Conservation (phyloP, 2,113 vertebrate genomes). For the Forbesichthys papilliferus region DNA sequence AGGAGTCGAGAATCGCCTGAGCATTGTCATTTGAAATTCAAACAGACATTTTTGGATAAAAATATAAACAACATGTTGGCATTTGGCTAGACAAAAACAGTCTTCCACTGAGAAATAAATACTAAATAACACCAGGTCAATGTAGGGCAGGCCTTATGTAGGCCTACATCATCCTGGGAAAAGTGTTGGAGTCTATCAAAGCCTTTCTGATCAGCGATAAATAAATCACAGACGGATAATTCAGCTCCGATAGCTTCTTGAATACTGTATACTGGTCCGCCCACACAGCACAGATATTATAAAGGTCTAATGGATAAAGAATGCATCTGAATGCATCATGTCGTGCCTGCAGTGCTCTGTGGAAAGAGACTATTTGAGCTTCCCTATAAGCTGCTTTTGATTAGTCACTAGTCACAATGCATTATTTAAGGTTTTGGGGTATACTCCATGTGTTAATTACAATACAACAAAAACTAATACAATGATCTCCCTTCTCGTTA, state of each 20-base stretch:
- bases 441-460: too few species aligned
- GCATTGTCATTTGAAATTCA: too few species aligned
- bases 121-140: constrained; percentile 42
- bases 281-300: not conserved
- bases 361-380: too few species aligned
- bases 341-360: too few species aligned
- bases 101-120: not conserved
- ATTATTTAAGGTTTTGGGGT: too few species aligned
- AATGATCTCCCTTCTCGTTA: too few species aligned
- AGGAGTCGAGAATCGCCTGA: too few species aligned
- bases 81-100: constrained; percentile 14
- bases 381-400: too few species aligned
- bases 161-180: constrained; percentile 12
- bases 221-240: constrained; percentile 8
- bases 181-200: constrained; percentile 12
- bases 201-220: constrained; percentile 27
- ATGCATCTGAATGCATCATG: too few species aligned
- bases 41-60: constrained; percentile 38
- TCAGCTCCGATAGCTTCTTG: not conserved
- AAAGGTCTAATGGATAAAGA: not conserved
- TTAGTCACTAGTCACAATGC: too few species aligned
- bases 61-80: constrained; percentile 29
- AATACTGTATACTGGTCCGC: not conserved
- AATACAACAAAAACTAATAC: too few species aligned
- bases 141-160: constrained; percentile 8